phyloP scores from a whole-genome alignment of 2,113 vertebrate genomes.

The Spermophilus dauricus region DNA sequence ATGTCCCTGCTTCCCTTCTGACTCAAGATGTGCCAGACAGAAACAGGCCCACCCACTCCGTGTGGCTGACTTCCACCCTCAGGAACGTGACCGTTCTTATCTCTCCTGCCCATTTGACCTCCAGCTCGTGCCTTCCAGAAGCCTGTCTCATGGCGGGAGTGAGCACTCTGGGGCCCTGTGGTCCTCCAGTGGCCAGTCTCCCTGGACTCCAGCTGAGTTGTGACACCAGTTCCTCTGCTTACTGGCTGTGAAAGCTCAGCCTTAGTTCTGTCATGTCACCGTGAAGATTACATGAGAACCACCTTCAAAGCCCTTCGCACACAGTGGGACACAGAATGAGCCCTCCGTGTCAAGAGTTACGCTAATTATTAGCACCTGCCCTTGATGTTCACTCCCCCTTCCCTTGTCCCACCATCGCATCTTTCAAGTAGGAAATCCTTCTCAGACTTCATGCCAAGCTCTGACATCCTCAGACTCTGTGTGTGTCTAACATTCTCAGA shows the following conservation, averaged over 20 bases:
- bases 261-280: not conserved
- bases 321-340: not conserved
- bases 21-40: conserved; percentile 42
- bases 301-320: not conserved
- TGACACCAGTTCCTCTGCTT: not conserved
- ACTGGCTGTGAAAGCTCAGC: not conserved
- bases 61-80: not conserved
- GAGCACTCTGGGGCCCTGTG: not conserved
- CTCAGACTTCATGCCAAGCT: not conserved
- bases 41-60: conserved; percentile 18
- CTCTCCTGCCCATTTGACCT: not conserved
- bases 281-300: not conserved
- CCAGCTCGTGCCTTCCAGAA: not conserved
- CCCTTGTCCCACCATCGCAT: not conserved
- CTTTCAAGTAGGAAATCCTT: not conserved
- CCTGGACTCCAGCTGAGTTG: not conserved
- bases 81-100: not conserved
- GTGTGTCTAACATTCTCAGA: too few relatives aligned
- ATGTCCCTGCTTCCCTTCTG: not conserved
- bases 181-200: not conserved
- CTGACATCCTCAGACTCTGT: too few relatives aligned
- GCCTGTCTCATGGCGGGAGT: not conserved
- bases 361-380: not conserved
- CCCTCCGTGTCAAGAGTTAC: not conserved
- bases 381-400: not conserved